These are phyloP conservation scores for Drosophila algonquin DNA, from an alignment of 2,888 invertebrate genomes.

Conservation along the genomic window DNA sequence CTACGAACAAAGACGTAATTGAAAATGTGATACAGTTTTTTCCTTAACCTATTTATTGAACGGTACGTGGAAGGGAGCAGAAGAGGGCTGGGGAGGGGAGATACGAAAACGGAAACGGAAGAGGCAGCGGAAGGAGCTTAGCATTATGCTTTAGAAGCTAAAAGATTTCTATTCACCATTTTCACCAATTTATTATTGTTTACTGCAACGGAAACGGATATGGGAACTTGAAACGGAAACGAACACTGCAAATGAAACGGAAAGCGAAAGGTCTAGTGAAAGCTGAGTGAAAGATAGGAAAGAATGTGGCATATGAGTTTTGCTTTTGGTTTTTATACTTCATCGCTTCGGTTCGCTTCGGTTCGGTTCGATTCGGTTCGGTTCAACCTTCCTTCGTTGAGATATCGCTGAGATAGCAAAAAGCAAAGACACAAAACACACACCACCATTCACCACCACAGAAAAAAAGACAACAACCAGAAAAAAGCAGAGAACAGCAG, in stretches of 20 bases:
- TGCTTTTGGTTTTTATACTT: conserved; percentile 19
- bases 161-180: conserved; percentile 16
- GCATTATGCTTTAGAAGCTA: conserved; percentile 42
- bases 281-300: background rate
- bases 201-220: background rate
- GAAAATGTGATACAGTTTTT: conserved; percentile 84
- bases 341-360: conserved; percentile 9
- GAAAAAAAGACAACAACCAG: conserved; percentile 30
- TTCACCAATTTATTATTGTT: conserved; percentile 28
- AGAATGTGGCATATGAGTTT: conserved; percentile 3
- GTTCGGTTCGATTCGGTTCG: background rate
- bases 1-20: conserved; percentile 84
- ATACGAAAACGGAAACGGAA: background rate
- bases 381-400: conserved; percentile 24
- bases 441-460: conserved; percentile 39
- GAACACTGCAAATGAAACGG: background rate
- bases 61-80: conserved; percentile 36
- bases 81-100: conserved; percentile 3
- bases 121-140: conserved; percentile 35
- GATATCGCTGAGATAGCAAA: conserved; percentile 13
- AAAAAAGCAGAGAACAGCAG: conserved; percentile 35
- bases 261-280: background rate
- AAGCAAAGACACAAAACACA: conserved; percentile 34
- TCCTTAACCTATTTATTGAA: conserved; percentile 72
- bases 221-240: background rate